Evolutionary conservation across 2,888 invertebrate species (phyloP), one percentile per base, ranked within the genome.

Genomic region (Neria commutata): DNA sequence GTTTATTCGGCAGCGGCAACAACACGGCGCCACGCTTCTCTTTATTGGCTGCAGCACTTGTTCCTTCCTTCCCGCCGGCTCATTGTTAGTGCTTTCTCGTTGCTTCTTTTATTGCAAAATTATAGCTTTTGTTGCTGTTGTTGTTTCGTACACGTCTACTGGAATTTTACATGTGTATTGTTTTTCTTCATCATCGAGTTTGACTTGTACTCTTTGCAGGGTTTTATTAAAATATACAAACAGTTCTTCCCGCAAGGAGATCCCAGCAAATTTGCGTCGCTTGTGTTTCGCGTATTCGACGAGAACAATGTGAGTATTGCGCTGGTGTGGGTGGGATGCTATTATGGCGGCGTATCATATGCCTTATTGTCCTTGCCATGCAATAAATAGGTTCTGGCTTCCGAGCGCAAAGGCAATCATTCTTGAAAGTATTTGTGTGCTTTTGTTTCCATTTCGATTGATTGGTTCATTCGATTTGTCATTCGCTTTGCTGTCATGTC

Each of bases 191-290:
- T 58, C 51, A 52, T 65, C 26, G 46, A n/a, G n/a, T n/a, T n/a
- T n/a, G n/a, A 51, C 17, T 46, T 14, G 42, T 63, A 23, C n/a
- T n/a, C n/a, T n/a, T 84, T 84, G 58, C 84, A 97, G 96, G 98
- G 98, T 74, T 98, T 99, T 86, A 96, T 97, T 82, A 96, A 94
- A 86, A 99, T 98, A 83, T 98, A 99, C 86, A 96, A 96, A 84
- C 98, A 98, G 84, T 98, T 99, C 86, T 98, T 99, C 83, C 98
- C 98, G 55, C 95, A 98, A 87, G 98, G 98, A 69, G 98, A 99
- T 84, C 98, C 98, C 45, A 95, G 95, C 79, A 98, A 98, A 85
- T 99, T 98, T 81, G 98, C 98, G 51, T 93, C 95, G 54, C 87
- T 98, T 77, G 98, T 98, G 62, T 98, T 98, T 87, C 91, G 97